These are phyloP conservation scores for Himalopsyche anomala DNA, from an alignment of 2,888 invertebrate species.

Conservation along the genomic window DNA sequence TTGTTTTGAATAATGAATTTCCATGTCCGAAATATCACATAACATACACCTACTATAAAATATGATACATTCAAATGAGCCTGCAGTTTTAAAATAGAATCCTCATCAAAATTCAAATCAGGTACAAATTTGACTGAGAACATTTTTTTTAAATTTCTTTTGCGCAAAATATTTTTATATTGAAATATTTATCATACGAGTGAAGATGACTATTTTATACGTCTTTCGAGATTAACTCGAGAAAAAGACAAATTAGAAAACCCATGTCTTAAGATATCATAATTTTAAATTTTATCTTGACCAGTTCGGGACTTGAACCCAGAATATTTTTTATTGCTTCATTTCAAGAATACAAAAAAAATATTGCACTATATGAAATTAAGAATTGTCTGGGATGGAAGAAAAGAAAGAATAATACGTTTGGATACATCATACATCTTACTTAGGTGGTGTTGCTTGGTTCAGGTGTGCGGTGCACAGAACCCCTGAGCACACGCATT, in stretches of 20 bases:
- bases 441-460: conserved; percentile 42
- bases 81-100: neutral
- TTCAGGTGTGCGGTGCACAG: conserved; percentile 37
- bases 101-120: neutral
- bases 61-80: too few species aligned
- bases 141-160: neutral
- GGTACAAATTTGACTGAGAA: neutral
- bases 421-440: conserved; percentile 54
- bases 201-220: too few species aligned
- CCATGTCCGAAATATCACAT: too few species aligned
- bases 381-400: neutral
- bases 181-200: too few species aligned
- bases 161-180: too few species aligned
- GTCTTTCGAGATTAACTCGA: too few species aligned
- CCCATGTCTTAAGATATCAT: too few species aligned
- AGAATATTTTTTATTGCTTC: neutral
- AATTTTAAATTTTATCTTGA: too few species aligned
- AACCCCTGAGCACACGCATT: neutral
- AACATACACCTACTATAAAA: too few species aligned
- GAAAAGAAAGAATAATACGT: conserved; percentile 49
- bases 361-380: neutral
- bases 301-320: too few species aligned
- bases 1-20: too few species aligned
- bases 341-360: neutral
- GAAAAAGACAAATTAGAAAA: too few species aligned